These are phyloP conservation scores for Scaptomyza reducta DNA, from an alignment of 2,888 invertebrate genomes.

Conservation along the genomic window DNA sequence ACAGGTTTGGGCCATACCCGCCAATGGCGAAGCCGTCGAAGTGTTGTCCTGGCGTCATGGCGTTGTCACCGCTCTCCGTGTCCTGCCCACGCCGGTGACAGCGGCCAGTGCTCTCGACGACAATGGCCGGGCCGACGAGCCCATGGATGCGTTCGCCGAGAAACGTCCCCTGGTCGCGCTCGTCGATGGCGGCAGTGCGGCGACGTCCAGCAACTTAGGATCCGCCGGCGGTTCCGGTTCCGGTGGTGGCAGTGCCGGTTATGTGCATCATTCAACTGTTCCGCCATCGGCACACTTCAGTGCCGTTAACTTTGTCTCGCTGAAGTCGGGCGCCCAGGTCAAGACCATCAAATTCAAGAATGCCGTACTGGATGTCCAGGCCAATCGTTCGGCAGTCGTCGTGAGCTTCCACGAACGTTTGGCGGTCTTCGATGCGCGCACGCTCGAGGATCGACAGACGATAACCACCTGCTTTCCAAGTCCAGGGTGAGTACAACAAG, in stretches of 20 bases:
- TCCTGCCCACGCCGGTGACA: slow-evolving; percentile 92
- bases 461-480: slow-evolving; percentile 95
- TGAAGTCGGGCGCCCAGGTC: slow-evolving; percentile 85
- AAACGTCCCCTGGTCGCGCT: slow-evolving; percentile 95
- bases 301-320: slow-evolving; percentile 92
- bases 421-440: slow-evolving; percentile 95
- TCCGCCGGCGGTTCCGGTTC: slow-evolving; percentile 77
- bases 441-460: slow-evolving; percentile 93
- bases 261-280: slow-evolving; percentile 26
- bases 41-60: slow-evolving; percentile 97
- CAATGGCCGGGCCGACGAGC: slow-evolving; percentile 84
- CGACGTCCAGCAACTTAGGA: slow-evolving; percentile 87
- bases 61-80: slow-evolving; percentile 91
- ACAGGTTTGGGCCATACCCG: slow-evolving; percentile 94
- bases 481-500: slow-evolving; percentile 86
- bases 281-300: slow-evolving; percentile 88
- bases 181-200: slow-evolving; percentile 92
- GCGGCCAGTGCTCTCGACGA: slow-evolving; percentile 72
- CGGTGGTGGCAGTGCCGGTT: slow-evolving; percentile 87
- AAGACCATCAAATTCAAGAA: slow-evolving; percentile 97
- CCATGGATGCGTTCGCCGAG: slow-evolving; percentile 89
- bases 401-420: slow-evolving; percentile 95
- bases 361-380: slow-evolving; percentile 93
- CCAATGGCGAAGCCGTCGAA: slow-evolving; percentile 96
- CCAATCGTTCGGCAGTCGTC: slow-evolving; percentile 94